These are phyloP conservation scores for Aythya baeri DNA, from an alignment of 2,113 vertebrate genomes.

Conservation along the genomic window DNA sequence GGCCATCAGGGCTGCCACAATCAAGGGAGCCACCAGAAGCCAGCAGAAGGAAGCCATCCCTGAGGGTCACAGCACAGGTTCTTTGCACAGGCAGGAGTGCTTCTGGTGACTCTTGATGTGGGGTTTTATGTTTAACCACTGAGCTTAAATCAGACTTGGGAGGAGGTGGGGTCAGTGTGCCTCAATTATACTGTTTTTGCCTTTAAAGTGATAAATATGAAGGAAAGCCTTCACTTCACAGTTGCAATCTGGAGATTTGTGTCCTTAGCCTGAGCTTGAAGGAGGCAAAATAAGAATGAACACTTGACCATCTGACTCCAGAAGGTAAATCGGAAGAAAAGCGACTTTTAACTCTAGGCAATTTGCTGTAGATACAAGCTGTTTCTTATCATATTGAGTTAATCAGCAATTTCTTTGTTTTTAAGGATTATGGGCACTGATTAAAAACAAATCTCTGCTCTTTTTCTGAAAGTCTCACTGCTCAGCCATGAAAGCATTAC, in stretches of 20 bases:
- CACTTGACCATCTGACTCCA: not conserved
- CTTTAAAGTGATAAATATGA: not conserved
- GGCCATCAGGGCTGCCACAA: no score
- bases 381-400: not conserved
- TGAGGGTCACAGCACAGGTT: accelerated
- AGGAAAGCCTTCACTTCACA: not conserved
- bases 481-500: not conserved
- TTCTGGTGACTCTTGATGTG: accelerated
- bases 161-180: not conserved
- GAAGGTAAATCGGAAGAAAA: not conserved
- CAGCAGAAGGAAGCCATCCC: accelerated
- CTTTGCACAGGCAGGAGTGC: accelerated
- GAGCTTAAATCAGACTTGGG: not conserved
- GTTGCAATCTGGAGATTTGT: not conserved
- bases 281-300: not conserved
- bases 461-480: not conserved
- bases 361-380: not conserved
- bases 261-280: not conserved
- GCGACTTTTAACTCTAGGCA: not conserved
- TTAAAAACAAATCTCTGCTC: constrained; percentile 4
- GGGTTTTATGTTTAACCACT: accelerated
- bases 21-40: not conserved
- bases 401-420: constrained; percentile 22
- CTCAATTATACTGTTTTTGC: not conserved
- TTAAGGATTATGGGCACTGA: not conserved